Evolutionary conservation across 2,888 invertebrate species (phyloP), one percentile per base, ranked within the genome.

Genomic region (Tenthredo notha): DNA sequence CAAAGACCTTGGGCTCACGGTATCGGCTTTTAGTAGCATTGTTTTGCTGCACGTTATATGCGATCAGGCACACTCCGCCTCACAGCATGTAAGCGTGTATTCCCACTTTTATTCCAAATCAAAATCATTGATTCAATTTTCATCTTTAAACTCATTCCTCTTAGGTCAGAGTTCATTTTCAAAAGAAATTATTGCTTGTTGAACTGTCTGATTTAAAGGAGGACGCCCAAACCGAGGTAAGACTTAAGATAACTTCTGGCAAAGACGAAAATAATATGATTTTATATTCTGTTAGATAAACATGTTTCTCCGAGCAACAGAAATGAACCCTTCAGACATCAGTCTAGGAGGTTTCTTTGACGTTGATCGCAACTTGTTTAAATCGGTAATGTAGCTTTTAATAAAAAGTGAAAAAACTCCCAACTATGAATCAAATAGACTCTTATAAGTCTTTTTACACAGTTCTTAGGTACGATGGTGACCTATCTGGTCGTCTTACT

Each of bases 161-260:
- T 65, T 88, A 96, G 96, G 95, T 96, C 0, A 94, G 96, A 82
- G 96, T 96, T 0, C 95, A 96, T 91, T 97, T 97, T 88, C 96
- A 97, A 92, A 97, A 96, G 93, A 96, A 96, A 89, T 93, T 97
- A 15, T 92, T 97, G 0, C 95, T 96, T 94, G 96, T 96, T 1
- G 96, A 97, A 90, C 90, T 97, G 3, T 96, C 96, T 1, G 96
- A 96, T 96, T 96, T 96, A 96, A 96, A 96, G 89, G 95, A 96
- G 0, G 96, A 96, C 89, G 96, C 96, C 0, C 96, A 96, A 91
- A 96, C 96, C 10, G 97, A 97, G 92, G 94, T 94, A 25, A 43
- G 9, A 54, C 21, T 47, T 47, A 86, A 50, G 12, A 29, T 12
- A 15, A 47, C 15, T 78, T 12, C 15, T 37, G 0, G 37, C 21